A percentile compares a stretch with the other conserved stretches of the same genome.
phyloP scores from a whole-genome alignment of 2,113 vertebrate species.

The Acanthochromis polyacanthus region DNA sequence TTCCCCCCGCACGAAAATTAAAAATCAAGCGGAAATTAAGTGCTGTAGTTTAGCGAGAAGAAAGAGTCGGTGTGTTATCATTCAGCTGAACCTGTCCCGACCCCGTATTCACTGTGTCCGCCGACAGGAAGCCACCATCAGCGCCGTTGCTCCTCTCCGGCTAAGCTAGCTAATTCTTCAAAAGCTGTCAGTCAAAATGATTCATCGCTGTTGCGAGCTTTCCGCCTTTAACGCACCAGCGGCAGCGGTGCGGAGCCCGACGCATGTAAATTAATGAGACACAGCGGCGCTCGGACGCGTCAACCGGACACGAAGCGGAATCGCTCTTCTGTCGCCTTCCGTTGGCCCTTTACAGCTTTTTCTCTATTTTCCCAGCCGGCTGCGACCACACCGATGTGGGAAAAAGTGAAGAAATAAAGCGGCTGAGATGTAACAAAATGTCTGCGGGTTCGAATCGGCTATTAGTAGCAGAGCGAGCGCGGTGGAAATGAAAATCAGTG shows the following conservation, averaged over 20 bases:
- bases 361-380: background rate
- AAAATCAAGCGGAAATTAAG: constrained; percentile 10
- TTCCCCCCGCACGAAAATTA: background rate
- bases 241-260: constrained; percentile 44
- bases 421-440: constrained; percentile 73
- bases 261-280: constrained; percentile 54
- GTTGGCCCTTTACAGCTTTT: constrained; percentile 1
- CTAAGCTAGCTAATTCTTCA: constrained; percentile 75
- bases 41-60: constrained; percentile 22
- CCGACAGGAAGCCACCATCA: constrained; percentile 48
- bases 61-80: constrained; percentile 19
- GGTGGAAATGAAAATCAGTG: constrained; percentile 1
- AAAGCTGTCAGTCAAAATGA: constrained; percentile 78
- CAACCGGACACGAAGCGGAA: background rate
- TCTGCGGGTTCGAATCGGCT: constrained; percentile 62
- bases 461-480: constrained; percentile 21
- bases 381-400: constrained; percentile 15
- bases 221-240: constrained; percentile 51
- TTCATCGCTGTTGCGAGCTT: constrained; percentile 69
- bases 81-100: constrained; percentile 37
- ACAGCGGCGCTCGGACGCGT: background rate
- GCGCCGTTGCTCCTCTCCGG: constrained; percentile 30
- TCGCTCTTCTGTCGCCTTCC: constrained; percentile 17
- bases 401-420: constrained; percentile 1
- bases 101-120: constrained; percentile 42